Conservation (phyloP, 2,797 vertebrate species). For the Coreius guichenoti region DNA sequence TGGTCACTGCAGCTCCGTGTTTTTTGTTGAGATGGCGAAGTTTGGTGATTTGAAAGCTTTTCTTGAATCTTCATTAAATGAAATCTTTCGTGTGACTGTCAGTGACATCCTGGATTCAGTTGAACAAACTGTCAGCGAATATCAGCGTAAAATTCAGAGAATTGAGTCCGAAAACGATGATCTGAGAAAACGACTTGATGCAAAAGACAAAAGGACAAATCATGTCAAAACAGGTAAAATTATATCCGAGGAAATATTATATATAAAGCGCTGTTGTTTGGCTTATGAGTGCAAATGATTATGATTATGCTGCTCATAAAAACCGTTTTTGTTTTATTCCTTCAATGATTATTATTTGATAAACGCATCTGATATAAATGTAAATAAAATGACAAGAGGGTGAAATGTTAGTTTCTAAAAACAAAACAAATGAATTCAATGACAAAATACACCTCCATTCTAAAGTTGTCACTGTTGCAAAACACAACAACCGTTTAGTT, state of each 20-base stretch:
- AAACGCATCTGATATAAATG: neutral
- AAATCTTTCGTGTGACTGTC: constrained; percentile 80
- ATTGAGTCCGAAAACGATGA: constrained; percentile 77
- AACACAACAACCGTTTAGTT: neutral
- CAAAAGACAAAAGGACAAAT: constrained; percentile 55
- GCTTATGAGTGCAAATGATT: no score
- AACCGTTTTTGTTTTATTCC: no score
- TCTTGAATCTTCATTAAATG: constrained; percentile 78
- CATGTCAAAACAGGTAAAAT: constrained; percentile 55
- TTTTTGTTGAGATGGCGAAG: constrained; percentile 65
- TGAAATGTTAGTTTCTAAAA: neutral
- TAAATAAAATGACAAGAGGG: neutral
- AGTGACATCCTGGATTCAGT: constrained; percentile 79
- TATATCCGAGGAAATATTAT: neutral
- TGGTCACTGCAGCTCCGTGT: constrained; percentile 1
- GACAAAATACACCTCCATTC: no score
- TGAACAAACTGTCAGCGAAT: constrained; percentile 76
- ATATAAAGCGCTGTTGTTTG: neutral
- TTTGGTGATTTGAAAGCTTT: constrained; percentile 71
- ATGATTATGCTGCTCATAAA: neutral
- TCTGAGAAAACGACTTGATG: constrained; percentile 72
- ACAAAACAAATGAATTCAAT: neutral
- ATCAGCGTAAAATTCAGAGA: constrained; percentile 74
- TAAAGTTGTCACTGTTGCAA: neutral
- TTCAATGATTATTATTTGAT: neutral